Evolutionary conservation across 2,888 invertebrate genomes (phyloP), one percentile per base, ranked within the genome.

Genomic region (Nomada lathburiana): DNA sequence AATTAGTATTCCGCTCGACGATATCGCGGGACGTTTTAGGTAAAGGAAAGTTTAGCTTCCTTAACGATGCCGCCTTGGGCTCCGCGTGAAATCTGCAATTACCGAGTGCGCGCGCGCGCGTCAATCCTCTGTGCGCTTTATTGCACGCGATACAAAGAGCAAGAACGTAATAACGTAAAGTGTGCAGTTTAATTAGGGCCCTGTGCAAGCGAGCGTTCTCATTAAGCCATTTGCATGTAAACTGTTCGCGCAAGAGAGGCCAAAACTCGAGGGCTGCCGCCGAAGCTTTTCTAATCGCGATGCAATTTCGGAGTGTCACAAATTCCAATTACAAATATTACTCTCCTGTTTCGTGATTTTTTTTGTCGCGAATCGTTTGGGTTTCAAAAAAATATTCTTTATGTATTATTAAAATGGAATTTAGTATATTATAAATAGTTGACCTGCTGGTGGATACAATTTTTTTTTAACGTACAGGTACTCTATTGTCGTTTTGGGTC

Each of bases 211-310:
- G 44, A 29, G 60, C 53, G 53, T 47, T 74, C 74, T 52, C 77
- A 74, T 77, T 74, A 77, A 77, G 65, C 65, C 65, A 74, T 77
- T 77, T 77, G 77, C 77, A 75, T 75, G 74, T 53, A 77, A 67
- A 67, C 77, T 20, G 65, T 65, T 73, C 18, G 57, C 16, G 47
- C 55, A 1, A 36, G 44, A 36, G 42, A 20, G 13, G 20, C 50
- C 64, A 47, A 55, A 55, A 57, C 71, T 55, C 16, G n/a, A 20
- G 36, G 36, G 53, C 44, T 3, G 20, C 16, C 18, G 20, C 36
- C n/a, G 53, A 5, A 55, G n/a, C n/a, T 42, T 29, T 36, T 26
- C 53, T 53, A 64, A 72, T n/a, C n/a, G 76, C 16, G 16, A 20
- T 65, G 65, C 59, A 74, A 74, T 77, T 77, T 74, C 65, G 36